These are phyloP conservation scores for Machimus atricapillus DNA, from an alignment of 2,888 invertebrate genomes.

Conservation along the genomic window DNA sequence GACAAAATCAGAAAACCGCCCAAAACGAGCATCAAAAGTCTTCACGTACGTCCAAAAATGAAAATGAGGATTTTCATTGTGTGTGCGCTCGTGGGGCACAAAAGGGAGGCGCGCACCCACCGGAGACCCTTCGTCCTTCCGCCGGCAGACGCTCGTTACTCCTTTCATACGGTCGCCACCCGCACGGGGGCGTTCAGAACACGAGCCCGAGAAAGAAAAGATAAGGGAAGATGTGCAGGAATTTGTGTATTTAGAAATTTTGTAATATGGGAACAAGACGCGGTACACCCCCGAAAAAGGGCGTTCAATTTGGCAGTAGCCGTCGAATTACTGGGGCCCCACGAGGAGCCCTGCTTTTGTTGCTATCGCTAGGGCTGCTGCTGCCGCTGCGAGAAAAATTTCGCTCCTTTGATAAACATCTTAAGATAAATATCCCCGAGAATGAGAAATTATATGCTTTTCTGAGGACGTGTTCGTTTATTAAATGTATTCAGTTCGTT, in stretches of 20 bases:
- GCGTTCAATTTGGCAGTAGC: not conserved
- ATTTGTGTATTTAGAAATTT: not conserved
- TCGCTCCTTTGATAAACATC: conserved; percentile 22
- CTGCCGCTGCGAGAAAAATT: not conserved
- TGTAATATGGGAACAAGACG: not conserved
- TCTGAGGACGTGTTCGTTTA: conserved; percentile 24
- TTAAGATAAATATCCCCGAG: conserved; percentile 24
- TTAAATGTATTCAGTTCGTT: conserved; percentile 27
- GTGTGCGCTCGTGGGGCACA: not conserved
- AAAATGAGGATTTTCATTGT: not conserved
- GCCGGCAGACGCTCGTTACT: not conserved
- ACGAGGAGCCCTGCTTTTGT: not conserved
- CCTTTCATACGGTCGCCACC: not conserved
- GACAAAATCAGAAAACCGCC: not conserved
- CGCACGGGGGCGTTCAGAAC: not conserved
- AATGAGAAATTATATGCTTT: conserved; percentile 34
- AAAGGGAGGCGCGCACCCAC: not conserved
- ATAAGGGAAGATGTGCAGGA: not conserved
- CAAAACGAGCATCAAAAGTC: not conserved
- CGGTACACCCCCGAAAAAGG: not conserved
- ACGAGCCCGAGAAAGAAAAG: not conserved
- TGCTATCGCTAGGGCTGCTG: not conserved
- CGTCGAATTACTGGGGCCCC: not conserved
- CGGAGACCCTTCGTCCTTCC: not conserved
- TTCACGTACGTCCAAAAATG: not conserved